Evolutionary conservation across 2,113 vertebrate genomes (phyloP).

Genomic region (Gallinago jamesoni): DNA sequence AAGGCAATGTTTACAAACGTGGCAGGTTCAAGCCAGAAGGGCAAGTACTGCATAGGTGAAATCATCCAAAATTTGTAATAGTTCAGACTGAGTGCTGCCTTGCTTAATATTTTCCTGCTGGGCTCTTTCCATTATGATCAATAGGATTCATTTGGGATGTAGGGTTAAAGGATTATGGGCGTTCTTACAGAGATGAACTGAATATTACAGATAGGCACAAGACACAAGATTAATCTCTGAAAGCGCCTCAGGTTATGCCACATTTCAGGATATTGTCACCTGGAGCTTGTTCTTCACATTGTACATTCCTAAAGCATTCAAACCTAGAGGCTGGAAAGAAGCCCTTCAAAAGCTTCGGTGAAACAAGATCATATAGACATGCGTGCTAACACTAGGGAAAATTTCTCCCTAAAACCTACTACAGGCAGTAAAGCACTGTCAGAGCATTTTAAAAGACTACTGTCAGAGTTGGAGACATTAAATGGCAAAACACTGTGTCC

Average conservation of each 20-base stretch:
- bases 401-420: not conserved
- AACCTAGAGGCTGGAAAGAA: not conserved
- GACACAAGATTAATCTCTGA: not conserved
- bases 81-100: not conserved
- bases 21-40: not conserved
- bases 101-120: not conserved
- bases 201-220: not conserved
- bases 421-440: not conserved
- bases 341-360: not conserved
- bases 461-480: not conserved
- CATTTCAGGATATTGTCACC: not conserved
- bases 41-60: not conserved
- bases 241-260: not conserved
- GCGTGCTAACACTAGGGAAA: not conserved
- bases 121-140: not conserved
- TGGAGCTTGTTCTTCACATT: not conserved
- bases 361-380: not conserved
- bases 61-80: not conserved
- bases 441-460: not conserved
- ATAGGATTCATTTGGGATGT: not conserved
- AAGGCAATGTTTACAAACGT: not conserved
- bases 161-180: not conserved
- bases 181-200: not conserved
- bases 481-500: not conserved
- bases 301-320: not conserved